phyloP scores from a whole-genome alignment of 2,113 vertebrate species.

The Stigmatopora argus region DNA sequence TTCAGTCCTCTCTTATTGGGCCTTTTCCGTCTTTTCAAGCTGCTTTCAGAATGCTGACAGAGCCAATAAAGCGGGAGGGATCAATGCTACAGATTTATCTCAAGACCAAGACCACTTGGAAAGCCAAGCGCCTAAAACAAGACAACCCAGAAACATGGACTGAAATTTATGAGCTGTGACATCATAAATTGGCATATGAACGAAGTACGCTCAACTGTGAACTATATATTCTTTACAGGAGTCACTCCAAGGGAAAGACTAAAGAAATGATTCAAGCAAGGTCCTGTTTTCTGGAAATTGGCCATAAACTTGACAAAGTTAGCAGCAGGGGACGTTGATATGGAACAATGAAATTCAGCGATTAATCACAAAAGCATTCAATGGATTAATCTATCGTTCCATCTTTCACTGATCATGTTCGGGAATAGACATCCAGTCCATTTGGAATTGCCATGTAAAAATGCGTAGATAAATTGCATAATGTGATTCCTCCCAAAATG shows the following conservation, averaged over 20 bases:
- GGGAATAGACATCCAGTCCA: no score
- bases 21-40: slow-evolving; percentile 7
- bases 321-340: no score
- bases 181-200: neutral
- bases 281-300: neutral
- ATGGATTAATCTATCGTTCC: no score
- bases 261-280: neutral
- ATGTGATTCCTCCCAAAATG: no score
- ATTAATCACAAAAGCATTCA: no score
- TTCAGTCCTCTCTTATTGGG: slow-evolving; percentile 5
- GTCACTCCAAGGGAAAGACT: neutral
- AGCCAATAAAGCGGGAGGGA: slow-evolving; percentile 40
- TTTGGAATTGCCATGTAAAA: no score
- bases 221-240: neutral
- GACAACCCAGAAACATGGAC: neutral
- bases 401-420: no score
- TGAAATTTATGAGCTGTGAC: neutral
- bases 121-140: neutral
- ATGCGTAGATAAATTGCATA: no score
- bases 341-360: no score
- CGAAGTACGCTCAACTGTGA: neutral
- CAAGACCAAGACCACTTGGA: slow-evolving; percentile 42
- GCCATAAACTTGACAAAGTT: neutral
- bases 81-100: slow-evolving; percentile 44
- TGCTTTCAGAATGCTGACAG: slow-evolving; percentile 36